These are phyloP conservation scores for Acyrthosiphon pisum DNA, from an alignment of 1,140 invertebrate species.

Conservation along the genomic window DNA sequence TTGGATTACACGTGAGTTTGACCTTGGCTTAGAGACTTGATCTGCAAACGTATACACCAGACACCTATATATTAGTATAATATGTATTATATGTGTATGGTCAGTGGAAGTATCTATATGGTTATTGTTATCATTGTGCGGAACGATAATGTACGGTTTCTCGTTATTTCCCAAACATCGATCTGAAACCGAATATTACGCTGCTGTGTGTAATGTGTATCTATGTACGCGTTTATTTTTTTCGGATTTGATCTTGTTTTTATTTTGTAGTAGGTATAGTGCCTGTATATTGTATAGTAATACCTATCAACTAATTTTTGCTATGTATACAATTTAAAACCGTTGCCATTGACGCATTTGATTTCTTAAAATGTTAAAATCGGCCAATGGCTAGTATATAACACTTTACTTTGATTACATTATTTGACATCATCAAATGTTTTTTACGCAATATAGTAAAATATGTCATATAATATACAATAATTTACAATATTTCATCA, in stretches of 20 bases:
- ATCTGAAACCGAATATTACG: not conserved
- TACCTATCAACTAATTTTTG: no score
- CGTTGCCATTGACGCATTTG: not conserved
- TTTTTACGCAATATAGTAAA: not conserved
- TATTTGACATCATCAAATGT: not conserved
- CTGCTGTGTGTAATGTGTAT: not conserved
- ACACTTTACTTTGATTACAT: not conserved
- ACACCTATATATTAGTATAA: no score
- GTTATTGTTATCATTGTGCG: constrained; percentile 18
- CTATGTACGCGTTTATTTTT: not conserved
- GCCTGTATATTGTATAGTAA: no score
- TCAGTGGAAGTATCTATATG: not conserved
- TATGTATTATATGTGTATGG: no score
- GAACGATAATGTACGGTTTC: constrained; percentile 24
- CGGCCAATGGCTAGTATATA: not conserved
- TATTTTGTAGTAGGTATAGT: no score
- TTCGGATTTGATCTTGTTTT: not conserved
- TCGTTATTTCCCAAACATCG: not conserved
- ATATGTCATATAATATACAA: no score
- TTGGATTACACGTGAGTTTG: not conserved
- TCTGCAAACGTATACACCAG: not conserved
- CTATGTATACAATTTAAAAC: not conserved
- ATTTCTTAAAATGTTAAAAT: not conserved
- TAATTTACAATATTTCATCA: not conserved
- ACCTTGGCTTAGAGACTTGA: not conserved